phyloP scores from a whole-genome alignment of 2,797 vertebrate genomes.

The Myotis findleyi region DNA sequence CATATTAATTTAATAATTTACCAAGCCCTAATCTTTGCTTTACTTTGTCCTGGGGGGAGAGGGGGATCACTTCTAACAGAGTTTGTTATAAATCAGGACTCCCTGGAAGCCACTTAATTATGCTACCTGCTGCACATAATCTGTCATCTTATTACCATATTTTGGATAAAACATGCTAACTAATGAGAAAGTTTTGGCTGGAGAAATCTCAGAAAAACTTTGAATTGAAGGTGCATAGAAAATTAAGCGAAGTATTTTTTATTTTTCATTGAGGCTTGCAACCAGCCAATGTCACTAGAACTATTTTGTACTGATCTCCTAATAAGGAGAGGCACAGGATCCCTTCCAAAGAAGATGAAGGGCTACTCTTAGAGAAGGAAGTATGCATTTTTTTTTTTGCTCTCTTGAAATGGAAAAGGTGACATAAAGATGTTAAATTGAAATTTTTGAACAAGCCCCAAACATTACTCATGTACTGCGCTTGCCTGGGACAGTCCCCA shows the following conservation, averaged over 20 bases:
- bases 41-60: background rate
- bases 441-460: slow-evolving; percentile 20
- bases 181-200: slow-evolving; percentile 2
- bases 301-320: background rate
- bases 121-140: background rate
- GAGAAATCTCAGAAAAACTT: slow-evolving; percentile 35
- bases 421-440: slow-evolving; percentile 35
- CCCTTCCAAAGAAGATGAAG: background rate
- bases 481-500: background rate
- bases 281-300: background rate
- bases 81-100: slow-evolving; percentile 3
- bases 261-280: background rate
- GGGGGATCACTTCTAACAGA: background rate
- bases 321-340: background rate
- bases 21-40: background rate
- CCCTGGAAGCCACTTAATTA: slow-evolving; percentile 32
- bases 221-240: background rate
- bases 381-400: background rate
- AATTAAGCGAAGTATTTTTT: background rate
- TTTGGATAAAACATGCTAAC: slow-evolving; percentile 40
- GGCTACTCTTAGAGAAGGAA: background rate
- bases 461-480: background rate
- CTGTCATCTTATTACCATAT: background rate
- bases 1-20: slow-evolving; percentile 21
- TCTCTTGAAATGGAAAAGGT: background rate